Percentiles rank a stretch among this genome's conserved stretches.
phyloP scores from a whole-genome alignment of 2,888 invertebrate genomes.

The Blastobasis lacticolella region DNA sequence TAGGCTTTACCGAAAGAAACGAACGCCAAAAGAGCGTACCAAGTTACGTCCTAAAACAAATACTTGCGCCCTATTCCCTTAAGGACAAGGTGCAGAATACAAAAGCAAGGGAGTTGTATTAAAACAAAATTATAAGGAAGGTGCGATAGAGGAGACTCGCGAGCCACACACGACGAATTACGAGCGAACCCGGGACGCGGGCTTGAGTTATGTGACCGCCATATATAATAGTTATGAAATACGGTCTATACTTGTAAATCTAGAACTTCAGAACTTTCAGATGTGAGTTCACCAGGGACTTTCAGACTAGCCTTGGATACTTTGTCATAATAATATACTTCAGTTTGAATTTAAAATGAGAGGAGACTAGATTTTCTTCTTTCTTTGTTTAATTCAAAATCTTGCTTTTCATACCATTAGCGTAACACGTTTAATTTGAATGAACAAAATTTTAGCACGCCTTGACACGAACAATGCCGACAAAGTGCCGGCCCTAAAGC shows the following conservation, averaged over 20 bases:
- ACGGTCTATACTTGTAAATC: slow-evolving; percentile 42
- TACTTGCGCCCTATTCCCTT: slow-evolving; percentile 21
- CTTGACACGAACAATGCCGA: too few relatives aligned
- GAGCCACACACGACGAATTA: slow-evolving; percentile 72
- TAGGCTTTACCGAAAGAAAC: slow-evolving; percentile 37
- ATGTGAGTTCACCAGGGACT: not conserved
- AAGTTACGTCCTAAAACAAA: too few relatives aligned
- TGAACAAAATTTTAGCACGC: too few relatives aligned
- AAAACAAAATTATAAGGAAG: slow-evolving; percentile 40
- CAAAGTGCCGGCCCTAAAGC: too few relatives aligned
- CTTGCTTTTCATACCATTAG: too few relatives aligned
- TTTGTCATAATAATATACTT: not conserved
- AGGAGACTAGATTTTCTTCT: too few relatives aligned
- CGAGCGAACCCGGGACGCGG: slow-evolving; percentile 55
- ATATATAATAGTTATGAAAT: slow-evolving; percentile 62
- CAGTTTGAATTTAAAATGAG: not conserved
- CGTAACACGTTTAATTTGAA: too few relatives aligned
- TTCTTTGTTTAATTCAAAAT: too few relatives aligned
- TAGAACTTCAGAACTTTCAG: slow-evolving; percentile 1
- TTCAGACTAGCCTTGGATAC: not conserved
- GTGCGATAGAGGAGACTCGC: slow-evolving; percentile 50
- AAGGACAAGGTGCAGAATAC: slow-evolving; percentile 26
- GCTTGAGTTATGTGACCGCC: slow-evolving; percentile 58
- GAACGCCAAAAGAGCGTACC: too few relatives aligned
- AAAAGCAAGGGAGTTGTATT: slow-evolving; percentile 20